These are phyloP conservation scores for Phainopepla nitens DNA, from an alignment of 2,113 vertebrate genomes.

Conservation along the genomic window DNA sequence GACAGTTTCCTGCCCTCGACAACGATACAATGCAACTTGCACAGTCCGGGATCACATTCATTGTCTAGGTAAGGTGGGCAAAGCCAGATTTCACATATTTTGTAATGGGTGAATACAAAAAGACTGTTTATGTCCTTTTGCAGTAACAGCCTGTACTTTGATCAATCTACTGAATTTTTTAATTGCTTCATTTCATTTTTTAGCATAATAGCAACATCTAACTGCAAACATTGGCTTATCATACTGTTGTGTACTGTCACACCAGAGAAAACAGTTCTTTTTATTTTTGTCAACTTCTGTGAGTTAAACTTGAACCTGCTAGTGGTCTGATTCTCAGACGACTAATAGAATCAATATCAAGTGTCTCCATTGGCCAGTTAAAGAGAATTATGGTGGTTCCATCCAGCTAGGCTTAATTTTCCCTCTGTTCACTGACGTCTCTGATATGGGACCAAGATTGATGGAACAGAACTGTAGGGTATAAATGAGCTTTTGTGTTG, in stretches of 20 bases:
- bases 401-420: background rate
- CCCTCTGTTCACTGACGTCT: background rate
- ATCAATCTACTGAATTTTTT: background rate
- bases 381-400: background rate
- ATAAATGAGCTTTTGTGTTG: background rate
- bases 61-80: slow-evolving; percentile 81
- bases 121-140: background rate
- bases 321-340: background rate
- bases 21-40: slow-evolving; percentile 86
- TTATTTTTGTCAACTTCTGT: background rate
- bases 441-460: background rate
- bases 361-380: background rate
- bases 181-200: background rate
- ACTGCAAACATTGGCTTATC: background rate
- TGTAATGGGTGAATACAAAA: background rate
- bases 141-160: background rate
- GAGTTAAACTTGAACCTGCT: background rate
- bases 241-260: background rate
- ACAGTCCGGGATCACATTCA: slow-evolving; percentile 86
- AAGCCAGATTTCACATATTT: fast-evolving
- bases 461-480: background rate
- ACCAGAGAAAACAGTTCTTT: background rate
- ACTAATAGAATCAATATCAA: background rate
- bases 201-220: background rate
- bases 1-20: slow-evolving; percentile 90